Conservation (phyloP, 2,888 invertebrate species). For the Phania funesta region DNA sequence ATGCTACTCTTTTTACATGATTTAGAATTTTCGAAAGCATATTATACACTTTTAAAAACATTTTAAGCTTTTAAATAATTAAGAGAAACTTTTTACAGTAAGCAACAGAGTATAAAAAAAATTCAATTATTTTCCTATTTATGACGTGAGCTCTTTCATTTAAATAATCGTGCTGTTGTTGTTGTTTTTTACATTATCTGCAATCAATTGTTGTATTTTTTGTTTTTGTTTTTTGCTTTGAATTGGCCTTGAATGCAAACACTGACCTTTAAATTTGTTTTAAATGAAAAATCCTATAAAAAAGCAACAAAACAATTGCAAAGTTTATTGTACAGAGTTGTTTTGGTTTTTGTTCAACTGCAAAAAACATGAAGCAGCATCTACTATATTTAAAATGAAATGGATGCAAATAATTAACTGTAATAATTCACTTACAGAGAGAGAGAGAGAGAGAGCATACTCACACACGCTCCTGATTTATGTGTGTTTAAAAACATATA, state of each 20-base stretch:
- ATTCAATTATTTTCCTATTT: too few relatives aligned
- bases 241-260: constrained; percentile 78
- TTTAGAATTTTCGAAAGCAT: too few relatives aligned
- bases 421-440: constrained; percentile 37
- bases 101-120: too few relatives aligned
- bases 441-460: neutral
- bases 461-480: neutral
- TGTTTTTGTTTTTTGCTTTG: constrained; percentile 7
- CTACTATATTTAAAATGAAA: constrained; percentile 23
- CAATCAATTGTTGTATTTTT: neutral
- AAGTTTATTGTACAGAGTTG: constrained; percentile 59
- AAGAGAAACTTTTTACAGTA: too few relatives aligned
- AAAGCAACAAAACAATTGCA: constrained; percentile 44
- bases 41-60: too few relatives aligned
- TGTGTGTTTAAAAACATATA: neutral
- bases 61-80: too few relatives aligned
- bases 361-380: constrained; percentile 41
- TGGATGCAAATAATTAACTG: constrained; percentile 42
- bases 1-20: too few relatives aligned
- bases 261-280: constrained; percentile 77
- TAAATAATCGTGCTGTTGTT: neutral
- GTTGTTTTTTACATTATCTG: constrained; percentile 16
- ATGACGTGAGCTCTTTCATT: too few relatives aligned
- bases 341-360: constrained; percentile 16
- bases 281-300: constrained; percentile 54